A percentile compares a stretch with the other conserved stretches of the same genome.
Evolutionary conservation across 2,797 vertebrate species (phyloP).

Genomic region (Urocyon cinereoargenteus): DNA sequence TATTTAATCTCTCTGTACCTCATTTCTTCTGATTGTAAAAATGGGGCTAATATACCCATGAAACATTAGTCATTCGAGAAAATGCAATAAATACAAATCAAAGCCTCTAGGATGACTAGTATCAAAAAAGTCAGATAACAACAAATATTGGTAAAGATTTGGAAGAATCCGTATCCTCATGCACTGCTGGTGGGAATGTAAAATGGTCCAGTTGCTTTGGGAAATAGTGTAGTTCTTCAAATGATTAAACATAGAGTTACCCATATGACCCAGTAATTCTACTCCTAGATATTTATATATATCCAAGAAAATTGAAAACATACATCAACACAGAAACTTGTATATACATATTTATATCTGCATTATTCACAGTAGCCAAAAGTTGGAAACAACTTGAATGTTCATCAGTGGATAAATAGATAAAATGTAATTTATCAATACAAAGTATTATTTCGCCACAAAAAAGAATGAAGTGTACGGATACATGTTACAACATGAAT

Average conservation of each 20-base stretch:
- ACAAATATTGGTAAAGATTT: background rate
- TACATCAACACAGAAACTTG: background rate
- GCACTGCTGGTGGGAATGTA: background rate
- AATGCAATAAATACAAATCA: background rate
- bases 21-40: constrained; percentile 7
- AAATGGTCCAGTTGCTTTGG: background rate
- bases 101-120: background rate
- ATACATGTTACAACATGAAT: background rate
- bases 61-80: background rate
- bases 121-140: background rate
- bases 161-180: background rate
- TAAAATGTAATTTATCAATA: background rate
- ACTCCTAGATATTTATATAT: background rate
- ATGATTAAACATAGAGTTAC: background rate
- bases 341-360: background rate
- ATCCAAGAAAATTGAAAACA: background rate
- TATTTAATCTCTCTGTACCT: constrained; percentile 16
- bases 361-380: background rate
- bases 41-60: background rate
- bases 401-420: background rate
- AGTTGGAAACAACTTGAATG: background rate
- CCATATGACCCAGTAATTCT: background rate
- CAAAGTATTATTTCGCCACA: background rate
- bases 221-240: background rate
- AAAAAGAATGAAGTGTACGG: background rate